Evolutionary conservation across 2,888 invertebrate genomes (phyloP).

Genomic region (Lithophane semibrunnea): DNA sequence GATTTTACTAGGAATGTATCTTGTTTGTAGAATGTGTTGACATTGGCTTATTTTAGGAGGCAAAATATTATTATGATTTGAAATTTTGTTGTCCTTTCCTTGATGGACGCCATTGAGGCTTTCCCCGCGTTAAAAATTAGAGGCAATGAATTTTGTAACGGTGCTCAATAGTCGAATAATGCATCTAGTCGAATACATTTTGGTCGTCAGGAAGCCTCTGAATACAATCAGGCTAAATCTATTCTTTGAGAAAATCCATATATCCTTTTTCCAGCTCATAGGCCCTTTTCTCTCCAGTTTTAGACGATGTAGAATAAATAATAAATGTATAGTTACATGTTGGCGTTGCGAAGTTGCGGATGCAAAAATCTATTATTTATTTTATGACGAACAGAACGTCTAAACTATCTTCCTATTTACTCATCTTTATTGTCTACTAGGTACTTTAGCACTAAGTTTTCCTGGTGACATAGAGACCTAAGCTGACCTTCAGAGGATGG

Average conservation of each 20-base stretch:
- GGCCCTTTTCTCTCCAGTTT: no score
- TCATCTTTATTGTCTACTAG: conserved; percentile 22
- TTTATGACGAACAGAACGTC: not conserved
- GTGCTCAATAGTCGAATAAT: not conserved
- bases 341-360: not conserved
- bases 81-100: not conserved
- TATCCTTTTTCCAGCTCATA: not conserved
- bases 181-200: not conserved
- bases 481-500: conserved; percentile 66
- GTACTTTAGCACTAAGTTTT: conserved; percentile 43
- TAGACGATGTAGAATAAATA: not conserved
- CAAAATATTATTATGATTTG: not conserved
- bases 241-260: not conserved
- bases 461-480: conserved; percentile 55
- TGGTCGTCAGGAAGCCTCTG: not conserved
- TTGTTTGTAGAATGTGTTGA: not conserved
- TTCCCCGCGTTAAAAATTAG: not conserved
- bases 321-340: not conserved
- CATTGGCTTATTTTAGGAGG: not conserved
- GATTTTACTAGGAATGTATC: not conserved
- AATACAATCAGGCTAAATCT: not conserved
- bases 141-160: not conserved
- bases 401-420: not conserved
- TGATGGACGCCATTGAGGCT: not conserved
- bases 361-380: not conserved